Evolutionary conservation across 2,797 vertebrate species (phyloP).

Genomic region (Eulemur albifrons): DNA sequence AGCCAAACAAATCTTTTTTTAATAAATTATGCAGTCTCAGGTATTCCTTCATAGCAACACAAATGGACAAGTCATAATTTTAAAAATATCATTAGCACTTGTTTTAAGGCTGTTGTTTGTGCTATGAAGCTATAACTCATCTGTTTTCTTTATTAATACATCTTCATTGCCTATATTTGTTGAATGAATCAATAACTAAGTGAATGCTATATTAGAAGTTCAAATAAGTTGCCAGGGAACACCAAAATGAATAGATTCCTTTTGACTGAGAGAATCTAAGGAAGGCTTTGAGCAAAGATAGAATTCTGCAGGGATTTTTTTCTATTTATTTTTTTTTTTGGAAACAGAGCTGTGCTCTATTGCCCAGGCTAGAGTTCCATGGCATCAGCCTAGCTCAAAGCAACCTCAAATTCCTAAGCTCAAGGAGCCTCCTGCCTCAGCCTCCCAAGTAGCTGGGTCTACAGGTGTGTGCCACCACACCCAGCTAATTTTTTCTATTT

Average conservation of each 20-base stretch:
- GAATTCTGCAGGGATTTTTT: neutral
- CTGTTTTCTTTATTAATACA: neutral
- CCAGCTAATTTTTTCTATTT: too few species aligned
- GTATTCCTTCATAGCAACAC: neutral
- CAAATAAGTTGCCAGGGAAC: neutral
- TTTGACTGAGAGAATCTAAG: neutral
- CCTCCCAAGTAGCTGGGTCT: too few species aligned
- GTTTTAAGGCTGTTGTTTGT: neutral
- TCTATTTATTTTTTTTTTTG: too few species aligned
- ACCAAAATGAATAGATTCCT: neutral
- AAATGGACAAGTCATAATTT: neutral
- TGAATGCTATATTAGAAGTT: neutral
- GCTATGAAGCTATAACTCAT: neutral
- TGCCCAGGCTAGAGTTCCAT: too few species aligned
- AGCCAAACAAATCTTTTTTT: neutral
- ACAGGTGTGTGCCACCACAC: too few species aligned
- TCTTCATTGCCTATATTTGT: neutral
- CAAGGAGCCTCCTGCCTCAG: too few species aligned
- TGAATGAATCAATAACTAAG: neutral
- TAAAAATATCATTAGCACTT: neutral
- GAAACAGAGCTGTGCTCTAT: too few species aligned
- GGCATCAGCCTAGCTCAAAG: too few species aligned
- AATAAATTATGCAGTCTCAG: neutral
- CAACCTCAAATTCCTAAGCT: too few species aligned
- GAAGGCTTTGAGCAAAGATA: neutral